Evolutionary conservation across 23 tunicate species (phyloP).

Genomic region (Ascidia mentula): DNA sequence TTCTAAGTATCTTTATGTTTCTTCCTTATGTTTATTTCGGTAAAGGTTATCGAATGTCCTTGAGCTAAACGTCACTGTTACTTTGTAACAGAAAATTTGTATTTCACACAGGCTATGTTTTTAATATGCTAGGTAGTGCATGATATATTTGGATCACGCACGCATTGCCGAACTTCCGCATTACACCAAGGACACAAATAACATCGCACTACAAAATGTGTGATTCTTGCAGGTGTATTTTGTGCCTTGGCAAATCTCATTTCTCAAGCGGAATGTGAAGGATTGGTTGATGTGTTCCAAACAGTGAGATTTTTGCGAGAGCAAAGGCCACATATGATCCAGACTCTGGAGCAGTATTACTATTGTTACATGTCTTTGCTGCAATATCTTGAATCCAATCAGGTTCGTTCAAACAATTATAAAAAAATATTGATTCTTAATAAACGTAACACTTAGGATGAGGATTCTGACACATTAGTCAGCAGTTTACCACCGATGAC

Average conservation of each 20-base stretch:
- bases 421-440: neutral
- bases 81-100: too few relatives aligned
- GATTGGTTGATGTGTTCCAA: slow-evolving; percentile 73
- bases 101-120: too few relatives aligned
- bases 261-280: slow-evolving; percentile 60
- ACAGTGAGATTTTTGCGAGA: slow-evolving; percentile 61
- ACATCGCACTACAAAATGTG: too few relatives aligned
- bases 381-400: slow-evolving; percentile 46
- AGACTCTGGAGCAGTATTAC: slow-evolving; percentile 81
- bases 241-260: slow-evolving; percentile 48
- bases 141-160: too few relatives aligned
- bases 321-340: slow-evolving; percentile 86
- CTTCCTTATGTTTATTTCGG: too few relatives aligned
- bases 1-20: too few relatives aligned
- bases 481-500: neutral
- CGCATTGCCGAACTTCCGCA: too few relatives aligned
- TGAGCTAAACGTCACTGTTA: too few relatives aligned
- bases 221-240: slow-evolving; percentile 58
- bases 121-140: too few relatives aligned
- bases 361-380: slow-evolving; percentile 68
- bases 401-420: slow-evolving; percentile 22
- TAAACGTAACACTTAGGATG: neutral
- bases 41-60: too few relatives aligned
- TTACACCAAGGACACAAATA: too few relatives aligned
- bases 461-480: neutral